Base-by-base conservation (phyloP, 2,888 invertebrate genomes). In the Eucera pruinosa region DNA sequence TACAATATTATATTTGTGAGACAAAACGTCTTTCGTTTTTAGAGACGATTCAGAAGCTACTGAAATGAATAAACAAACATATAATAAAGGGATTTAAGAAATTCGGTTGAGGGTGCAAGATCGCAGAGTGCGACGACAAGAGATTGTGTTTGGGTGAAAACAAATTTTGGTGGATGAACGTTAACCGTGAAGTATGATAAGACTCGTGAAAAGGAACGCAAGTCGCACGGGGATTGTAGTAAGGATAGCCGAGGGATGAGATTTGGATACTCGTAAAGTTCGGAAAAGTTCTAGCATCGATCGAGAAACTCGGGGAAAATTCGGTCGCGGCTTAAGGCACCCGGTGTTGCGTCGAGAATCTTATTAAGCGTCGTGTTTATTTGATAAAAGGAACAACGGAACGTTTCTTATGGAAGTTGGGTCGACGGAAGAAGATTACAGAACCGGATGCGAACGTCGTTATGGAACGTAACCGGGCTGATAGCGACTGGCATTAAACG, bases 301-400 rank as follows among this genome's bases (percentile, higher is more conserved):
- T 70, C 30, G 54, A 23, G 47, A 62, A 57, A 68, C n/a, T 23
- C n/a, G 13, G 30, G 5, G 33, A 43, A 50, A 62, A 47, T 73
- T 57, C 36, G 55, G 48, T 55, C 36, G 55, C 39, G 36, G 20
- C 5, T 47, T 47, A 36, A 61, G 30, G 13, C n/a, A 9, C 13
- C n/a, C 48, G 30, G 18, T 47, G 36, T 67, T 60, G 58, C 25
- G 41, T 2, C 2, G 50, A 36, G 43, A 48, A 78, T 62, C 52
- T 75, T 43, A 65, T 77, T 68, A 74, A 41, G 15, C 1, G 20
- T 13, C 15, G 45, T 64, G 71, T 65, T 75, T 71, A 71, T 75
- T 75, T 58, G 58, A 65, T 58, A 65, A 58, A 47, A 52, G 36
- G 18, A 55, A 41, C n/a, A 25, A 41, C 15, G 36, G 20, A 5